A percentile compares a stretch with the other conserved stretches of the same genome.
Conservation (phyloP, 1,140 invertebrate species). For the Holcopasites calliopsidis region DNA sequence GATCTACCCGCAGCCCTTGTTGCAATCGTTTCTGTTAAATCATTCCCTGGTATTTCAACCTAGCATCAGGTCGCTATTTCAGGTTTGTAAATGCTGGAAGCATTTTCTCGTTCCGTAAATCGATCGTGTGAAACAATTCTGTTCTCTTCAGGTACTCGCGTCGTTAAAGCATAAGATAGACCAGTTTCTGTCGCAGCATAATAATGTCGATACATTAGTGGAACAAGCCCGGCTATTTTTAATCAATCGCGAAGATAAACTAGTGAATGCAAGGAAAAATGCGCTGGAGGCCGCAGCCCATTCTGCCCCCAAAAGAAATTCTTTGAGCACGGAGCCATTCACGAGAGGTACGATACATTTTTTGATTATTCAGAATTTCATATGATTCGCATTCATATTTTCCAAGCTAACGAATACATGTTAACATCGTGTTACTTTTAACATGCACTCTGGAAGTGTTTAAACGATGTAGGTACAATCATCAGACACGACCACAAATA, state of each 20-base stretch:
- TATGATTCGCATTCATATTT: constrained; percentile 14
- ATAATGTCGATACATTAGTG: constrained; percentile 85
- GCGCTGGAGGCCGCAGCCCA: constrained; percentile 79
- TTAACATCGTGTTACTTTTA: constrained; percentile 42
- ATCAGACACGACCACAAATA: constrained; percentile 12
- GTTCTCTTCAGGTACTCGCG: constrained; percentile 84
- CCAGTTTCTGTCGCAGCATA: constrained; percentile 85
- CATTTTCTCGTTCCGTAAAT: too few species aligned
- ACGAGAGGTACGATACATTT: constrained; percentile 70
- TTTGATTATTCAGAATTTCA: constrained; percentile 44
- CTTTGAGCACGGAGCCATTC: constrained; percentile 72
- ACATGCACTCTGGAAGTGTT: constrained; percentile 53
- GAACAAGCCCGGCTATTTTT: constrained; percentile 88
- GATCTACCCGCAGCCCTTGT: constrained; percentile 91
- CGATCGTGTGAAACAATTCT: not conserved
- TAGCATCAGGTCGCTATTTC: constrained; percentile 93
- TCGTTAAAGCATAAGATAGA: constrained; percentile 94
- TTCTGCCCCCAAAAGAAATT: constrained; percentile 63
- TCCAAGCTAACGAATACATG: not conserved
- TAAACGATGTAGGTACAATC: constrained; percentile 61
- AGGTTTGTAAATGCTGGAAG: constrained; percentile 83
- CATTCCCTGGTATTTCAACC: constrained; percentile 93
- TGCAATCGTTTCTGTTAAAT: constrained; percentile 93
- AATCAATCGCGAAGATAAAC: constrained; percentile 86
- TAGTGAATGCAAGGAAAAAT: constrained; percentile 84